Evolutionary conservation across 1,140 invertebrate species (phyloP), one percentile per base, ranked within the genome.

Genomic region (Penaeus japonicus): DNA sequence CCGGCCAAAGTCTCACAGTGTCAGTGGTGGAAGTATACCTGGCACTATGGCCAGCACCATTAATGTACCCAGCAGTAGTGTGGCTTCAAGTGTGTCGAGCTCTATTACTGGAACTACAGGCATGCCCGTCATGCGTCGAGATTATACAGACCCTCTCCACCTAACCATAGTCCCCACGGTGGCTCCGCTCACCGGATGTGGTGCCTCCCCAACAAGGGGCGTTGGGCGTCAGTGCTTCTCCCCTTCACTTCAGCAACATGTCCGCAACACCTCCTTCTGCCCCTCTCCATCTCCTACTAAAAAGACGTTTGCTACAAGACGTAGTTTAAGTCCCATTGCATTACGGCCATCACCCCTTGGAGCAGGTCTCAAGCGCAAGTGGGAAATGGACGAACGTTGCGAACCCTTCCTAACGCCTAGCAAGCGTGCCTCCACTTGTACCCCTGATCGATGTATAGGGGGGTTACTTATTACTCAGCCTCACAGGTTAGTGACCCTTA

Each of bases 261-360:
- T 92, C 10, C 92, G 92, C 54, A 94, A 95, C 90, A 94, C 92
- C 80, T 94, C 93, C 91, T 93, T 96, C 73, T 96, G 96, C 7
- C 96, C 96, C 54, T 93, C 92, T 85, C 93, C 93, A 22, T 97
- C 96, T 91, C 96, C 96, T 3, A 97, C 96, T 12, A 94, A 96
- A 85, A 96, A 96, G 91, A 94, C 94, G 24, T 97, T 96, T 92
- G 94, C 95, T 85, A 96, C 96, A 17, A 75, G 92, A 47, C 94
- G 96, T 54, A 97, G 96, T 91, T 94, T 96, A 87, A 97, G 96
- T 91, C 96, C 96, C 15, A 97, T 97, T 90, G 94, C 96, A 18
- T 95, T 97, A 92, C 94, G 96, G 32, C 95, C 96, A 17, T 96
- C 95, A 59, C 94, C 94, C 54, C 93, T 96, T 89, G 95, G 95